Conservation (phyloP, 2,113 vertebrate species). For the Ibidorhyncha struthersii region DNA sequence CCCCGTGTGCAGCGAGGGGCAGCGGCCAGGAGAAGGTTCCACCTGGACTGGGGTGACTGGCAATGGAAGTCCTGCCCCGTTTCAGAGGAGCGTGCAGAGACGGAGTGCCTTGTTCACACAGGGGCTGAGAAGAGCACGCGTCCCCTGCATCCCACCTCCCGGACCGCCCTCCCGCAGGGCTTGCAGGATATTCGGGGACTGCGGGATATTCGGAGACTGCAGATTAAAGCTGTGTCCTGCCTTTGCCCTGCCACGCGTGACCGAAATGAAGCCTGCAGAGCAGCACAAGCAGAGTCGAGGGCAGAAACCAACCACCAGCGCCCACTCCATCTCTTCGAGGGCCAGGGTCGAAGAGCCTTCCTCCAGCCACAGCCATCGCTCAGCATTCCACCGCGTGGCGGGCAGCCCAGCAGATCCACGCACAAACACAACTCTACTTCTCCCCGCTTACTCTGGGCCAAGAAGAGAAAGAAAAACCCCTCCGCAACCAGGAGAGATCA, state of each 20-base stretch:
- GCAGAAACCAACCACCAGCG: not conserved
- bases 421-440: rapidly evolving
- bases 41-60: rapidly evolving
- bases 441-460: rapidly evolving
- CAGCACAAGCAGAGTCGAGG: rapidly evolving
- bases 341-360: not conserved
- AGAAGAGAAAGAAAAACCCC: not conserved
- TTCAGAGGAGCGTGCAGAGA: rapidly evolving
- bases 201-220: not conserved
- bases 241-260: not conserved
- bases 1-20: rapidly evolving
- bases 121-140: not conserved
- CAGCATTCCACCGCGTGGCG: rapidly evolving
- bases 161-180: not conserved
- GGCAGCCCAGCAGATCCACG: not conserved
- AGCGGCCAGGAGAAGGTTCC: not conserved
- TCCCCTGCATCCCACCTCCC: not conserved
- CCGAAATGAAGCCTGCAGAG: not conserved
- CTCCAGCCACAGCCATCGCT: rapidly evolving
- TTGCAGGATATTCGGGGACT: not conserved
- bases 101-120: rapidly evolving
- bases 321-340: rapidly evolving
- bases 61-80: not conserved
- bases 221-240: rapidly evolving
- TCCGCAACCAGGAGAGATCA: not conserved